Evolutionary conservation across 2,113 vertebrate genomes (phyloP).

Genomic region (Ondatra zibethicus): DNA sequence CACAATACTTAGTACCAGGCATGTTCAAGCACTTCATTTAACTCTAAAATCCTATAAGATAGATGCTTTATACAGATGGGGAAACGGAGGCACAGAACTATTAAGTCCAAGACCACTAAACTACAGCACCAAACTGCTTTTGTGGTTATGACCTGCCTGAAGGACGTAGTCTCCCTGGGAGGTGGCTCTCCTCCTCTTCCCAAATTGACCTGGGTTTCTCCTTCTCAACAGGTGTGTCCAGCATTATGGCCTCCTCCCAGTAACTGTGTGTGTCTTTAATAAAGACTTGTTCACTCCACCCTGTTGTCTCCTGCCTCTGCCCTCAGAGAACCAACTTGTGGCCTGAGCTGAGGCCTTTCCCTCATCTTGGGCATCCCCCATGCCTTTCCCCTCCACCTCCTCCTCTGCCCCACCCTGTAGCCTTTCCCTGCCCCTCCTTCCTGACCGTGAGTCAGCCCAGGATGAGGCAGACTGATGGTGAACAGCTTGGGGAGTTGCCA

Average conservation of each 20-base stretch:
- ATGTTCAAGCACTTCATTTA: not conserved
- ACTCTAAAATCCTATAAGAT: not conserved
- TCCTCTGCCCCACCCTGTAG: not conserved
- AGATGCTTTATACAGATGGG: not conserved
- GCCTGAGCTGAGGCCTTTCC: not conserved
- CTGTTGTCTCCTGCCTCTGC: not conserved
- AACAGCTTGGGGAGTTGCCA: not conserved
- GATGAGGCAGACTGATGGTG: not conserved
- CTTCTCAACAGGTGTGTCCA: conserved; percentile 83
- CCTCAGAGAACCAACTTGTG: not conserved
- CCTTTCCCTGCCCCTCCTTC: not conserved
- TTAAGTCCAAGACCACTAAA: not conserved
- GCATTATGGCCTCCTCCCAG: conserved; percentile 96
- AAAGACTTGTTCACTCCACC: conserved; percentile 57
- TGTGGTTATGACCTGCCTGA: not conserved
- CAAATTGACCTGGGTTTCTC: not conserved
- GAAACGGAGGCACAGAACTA: not conserved
- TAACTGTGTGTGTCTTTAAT: conserved; percentile 81
- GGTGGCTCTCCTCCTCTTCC: not conserved
- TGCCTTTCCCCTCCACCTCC: not conserved
- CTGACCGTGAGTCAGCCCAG: not conserved
- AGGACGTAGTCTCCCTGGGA: not conserved
- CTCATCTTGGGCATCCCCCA: not conserved
- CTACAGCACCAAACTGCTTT: not conserved
- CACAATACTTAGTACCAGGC: not conserved